Evolutionary conservation across 2,113 vertebrate species (phyloP).

Genomic region (Lichenostomus cassidix): DNA sequence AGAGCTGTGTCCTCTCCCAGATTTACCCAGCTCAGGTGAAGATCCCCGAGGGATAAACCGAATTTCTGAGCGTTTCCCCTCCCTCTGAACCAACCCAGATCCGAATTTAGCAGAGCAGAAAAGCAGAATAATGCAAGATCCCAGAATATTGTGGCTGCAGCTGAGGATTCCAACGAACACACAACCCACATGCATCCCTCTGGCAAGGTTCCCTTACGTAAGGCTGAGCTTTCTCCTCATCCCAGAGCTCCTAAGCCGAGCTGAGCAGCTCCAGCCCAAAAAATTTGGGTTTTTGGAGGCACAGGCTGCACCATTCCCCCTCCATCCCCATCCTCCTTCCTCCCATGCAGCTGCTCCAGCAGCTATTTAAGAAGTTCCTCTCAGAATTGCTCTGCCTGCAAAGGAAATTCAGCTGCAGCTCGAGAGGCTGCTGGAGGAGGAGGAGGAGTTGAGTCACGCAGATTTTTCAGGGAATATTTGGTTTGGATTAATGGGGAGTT

Average conservation of each 20-base stretch:
- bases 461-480: background rate
- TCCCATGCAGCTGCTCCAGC: background rate
- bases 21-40: background rate
- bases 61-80: background rate
- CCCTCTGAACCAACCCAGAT: background rate
- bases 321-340: background rate
- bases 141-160: background rate
- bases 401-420: background rate
- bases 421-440: background rate
- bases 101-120: background rate
- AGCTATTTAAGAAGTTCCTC: background rate
- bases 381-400: background rate
- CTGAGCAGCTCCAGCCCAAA: background rate
- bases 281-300: background rate
- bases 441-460: background rate
- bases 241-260: background rate
- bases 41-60: fast-evolving
- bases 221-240: background rate
- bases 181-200: background rate
- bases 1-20: background rate
- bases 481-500: background rate
- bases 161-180: background rate
- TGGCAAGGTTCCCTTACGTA: background rate
- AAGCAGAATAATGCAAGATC: background rate
- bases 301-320: background rate